Evolutionary conservation across 2,888 invertebrate species (phyloP).

Genomic region (Molanna angustata): DNA sequence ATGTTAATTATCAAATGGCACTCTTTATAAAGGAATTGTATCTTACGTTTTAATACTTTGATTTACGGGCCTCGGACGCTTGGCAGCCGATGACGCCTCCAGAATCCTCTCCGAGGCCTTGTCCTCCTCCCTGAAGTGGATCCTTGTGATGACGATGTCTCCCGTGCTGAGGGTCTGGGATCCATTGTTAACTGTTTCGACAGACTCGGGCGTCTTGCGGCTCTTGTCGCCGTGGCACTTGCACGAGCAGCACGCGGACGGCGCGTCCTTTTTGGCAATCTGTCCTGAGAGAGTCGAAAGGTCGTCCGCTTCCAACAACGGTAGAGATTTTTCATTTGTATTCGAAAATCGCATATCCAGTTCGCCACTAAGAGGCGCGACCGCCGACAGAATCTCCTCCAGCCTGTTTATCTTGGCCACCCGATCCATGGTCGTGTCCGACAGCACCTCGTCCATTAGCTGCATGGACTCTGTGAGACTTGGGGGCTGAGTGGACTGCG

Average conservation of each 20-base stretch:
- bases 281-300: constrained; percentile 51
- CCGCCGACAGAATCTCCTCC: constrained; percentile 80
- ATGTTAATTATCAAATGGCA: no score
- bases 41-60: constrained; percentile 22
- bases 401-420: constrained; percentile 83
- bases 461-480: constrained; percentile 88
- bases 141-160: constrained; percentile 88
- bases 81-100: constrained; percentile 49
- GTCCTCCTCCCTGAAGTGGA: constrained; percentile 57
- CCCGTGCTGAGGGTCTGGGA: constrained; percentile 89
- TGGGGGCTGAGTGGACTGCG: constrained; percentile 74
- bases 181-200: constrained; percentile 40
- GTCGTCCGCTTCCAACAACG: constrained; percentile 53
- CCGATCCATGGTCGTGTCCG: constrained; percentile 79
- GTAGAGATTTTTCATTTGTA: constrained; percentile 54
- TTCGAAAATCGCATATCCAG: constrained; percentile 53
- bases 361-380: constrained; percentile 67
- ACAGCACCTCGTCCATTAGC: constrained; percentile 80
- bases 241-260: constrained; percentile 46
- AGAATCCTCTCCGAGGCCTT: constrained; percentile 49
- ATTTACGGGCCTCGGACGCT: constrained; percentile 33
- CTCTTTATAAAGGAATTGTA: constrained; percentile 21
- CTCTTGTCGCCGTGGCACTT: constrained; percentile 52
- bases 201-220: constrained; percentile 13
- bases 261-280: constrained; percentile 45